These are phyloP conservation scores for Chanos chanos DNA, from an alignment of 2,797 vertebrate genomes.

Conservation along the genomic window DNA sequence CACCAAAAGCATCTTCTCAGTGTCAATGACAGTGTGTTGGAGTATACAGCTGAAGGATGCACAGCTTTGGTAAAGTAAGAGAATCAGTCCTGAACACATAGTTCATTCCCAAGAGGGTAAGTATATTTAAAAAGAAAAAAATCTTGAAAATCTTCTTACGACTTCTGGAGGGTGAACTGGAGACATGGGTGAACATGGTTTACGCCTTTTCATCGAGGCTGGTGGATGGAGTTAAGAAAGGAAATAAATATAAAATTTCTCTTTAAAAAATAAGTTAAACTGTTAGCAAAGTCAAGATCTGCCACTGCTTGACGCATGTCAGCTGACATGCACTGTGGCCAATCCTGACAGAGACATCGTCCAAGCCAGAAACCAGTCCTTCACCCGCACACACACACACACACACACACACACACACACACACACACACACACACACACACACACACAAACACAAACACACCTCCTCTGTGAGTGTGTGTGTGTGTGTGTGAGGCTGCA, in stretches of 20 bases:
- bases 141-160: too few species aligned
- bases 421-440: too few species aligned
- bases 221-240: constrained; percentile 3
- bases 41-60: neutral
- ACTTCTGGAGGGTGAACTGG: neutral
- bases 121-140: too few species aligned
- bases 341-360: neutral
- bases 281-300: constrained; percentile 18
- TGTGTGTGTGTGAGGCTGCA: neutral
- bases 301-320: neutral
- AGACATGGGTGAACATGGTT: neutral
- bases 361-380: too few species aligned
- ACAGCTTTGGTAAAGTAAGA: constrained; percentile 37
- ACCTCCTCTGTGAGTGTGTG: neutral
- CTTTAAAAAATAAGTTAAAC: neutral
- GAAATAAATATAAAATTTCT: neutral
- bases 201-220: constrained; percentile 5
- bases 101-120: too few species aligned
- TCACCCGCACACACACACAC: too few species aligned
- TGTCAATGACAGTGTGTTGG: constrained; percentile 5
- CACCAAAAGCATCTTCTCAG: constrained; percentile 32
- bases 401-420: too few species aligned
- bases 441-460: too few species aligned
- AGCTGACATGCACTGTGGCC: neutral
- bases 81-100: too few species aligned